A percentile compares a stretch with the other conserved stretches of the same genome.
Evolutionary conservation across 2,113 vertebrate genomes (phyloP).

Genomic region (Indri indri): DNA sequence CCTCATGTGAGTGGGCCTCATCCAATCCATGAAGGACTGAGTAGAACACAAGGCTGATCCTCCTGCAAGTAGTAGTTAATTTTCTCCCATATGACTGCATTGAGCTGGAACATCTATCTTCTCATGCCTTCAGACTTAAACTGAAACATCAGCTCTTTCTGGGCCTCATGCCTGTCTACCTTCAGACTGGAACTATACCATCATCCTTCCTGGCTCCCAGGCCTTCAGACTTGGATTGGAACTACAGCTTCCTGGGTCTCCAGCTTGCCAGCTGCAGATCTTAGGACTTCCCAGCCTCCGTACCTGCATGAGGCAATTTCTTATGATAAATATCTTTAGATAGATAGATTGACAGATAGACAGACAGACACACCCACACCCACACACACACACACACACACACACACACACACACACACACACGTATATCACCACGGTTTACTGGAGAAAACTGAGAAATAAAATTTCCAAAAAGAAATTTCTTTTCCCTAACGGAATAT

Average conservation of each 20-base stretch:
- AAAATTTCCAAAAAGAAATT: background rate
- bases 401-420: too few relatives aligned
- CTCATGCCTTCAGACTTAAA: background rate
- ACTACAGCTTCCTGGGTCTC: background rate
- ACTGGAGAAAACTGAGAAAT: background rate
- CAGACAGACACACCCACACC: too few relatives aligned
- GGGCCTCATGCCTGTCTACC: background rate
- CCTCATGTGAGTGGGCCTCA: background rate
- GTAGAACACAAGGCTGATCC: background rate
- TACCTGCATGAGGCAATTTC: background rate
- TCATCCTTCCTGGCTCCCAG: background rate
- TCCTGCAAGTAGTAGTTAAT: background rate
- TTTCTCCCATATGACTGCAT: background rate
- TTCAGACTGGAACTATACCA: background rate
- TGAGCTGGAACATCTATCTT: background rate
- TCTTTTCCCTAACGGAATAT: background rate
- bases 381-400: too few relatives aligned
- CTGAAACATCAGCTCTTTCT: background rate
- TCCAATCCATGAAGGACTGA: background rate
- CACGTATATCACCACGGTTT: background rate
- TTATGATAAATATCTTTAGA: background rate
- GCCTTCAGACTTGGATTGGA: background rate
- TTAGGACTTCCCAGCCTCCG: background rate
- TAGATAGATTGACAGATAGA: too few relatives aligned
- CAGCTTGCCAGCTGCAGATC: background rate